Percentiles rank a stretch among this genome's conserved stretches.
These are phyloP conservation scores for Gadopsis marmoratus DNA, from an alignment of 2,797 vertebrate genomes.

Conservation along the genomic window DNA sequence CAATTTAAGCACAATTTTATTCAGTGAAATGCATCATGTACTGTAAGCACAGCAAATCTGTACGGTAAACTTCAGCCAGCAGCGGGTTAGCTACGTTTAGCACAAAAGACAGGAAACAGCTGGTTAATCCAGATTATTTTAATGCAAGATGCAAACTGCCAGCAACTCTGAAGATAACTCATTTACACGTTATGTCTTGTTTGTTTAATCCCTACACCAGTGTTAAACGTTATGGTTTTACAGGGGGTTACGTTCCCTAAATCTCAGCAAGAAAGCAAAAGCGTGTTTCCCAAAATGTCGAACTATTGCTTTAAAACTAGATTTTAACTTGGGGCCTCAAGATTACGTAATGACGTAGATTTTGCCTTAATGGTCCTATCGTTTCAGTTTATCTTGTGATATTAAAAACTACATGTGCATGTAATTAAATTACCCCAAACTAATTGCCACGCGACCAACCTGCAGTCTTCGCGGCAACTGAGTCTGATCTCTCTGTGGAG, in stretches of 20 bases:
- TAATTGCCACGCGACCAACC: neutral
- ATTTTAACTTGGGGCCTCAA: neutral
- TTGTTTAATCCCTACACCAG: neutral
- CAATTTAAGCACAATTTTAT: neutral
- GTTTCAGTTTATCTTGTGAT: neutral
- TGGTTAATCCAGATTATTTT: neutral
- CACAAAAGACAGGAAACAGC: slow-evolving; percentile 18
- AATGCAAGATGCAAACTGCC: neutral
- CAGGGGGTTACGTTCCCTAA: neutral
- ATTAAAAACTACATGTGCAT: neutral
- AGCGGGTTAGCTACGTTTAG: neutral
- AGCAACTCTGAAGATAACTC: neutral
- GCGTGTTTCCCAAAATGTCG: neutral
- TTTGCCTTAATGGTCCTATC: too few relatives aligned
- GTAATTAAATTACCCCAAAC: neutral
- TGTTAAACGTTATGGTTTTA: neutral
- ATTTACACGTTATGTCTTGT: neutral
- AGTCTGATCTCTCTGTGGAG: neutral
- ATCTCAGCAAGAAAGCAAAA: neutral
- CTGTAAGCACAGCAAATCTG: neutral
- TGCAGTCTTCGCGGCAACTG: neutral
- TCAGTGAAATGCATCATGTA: neutral
- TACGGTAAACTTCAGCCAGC: neutral
- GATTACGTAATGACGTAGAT: too few relatives aligned
- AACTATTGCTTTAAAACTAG: neutral